phyloP scores from a whole-genome alignment of 2,888 invertebrate genomes.

The Acleris cristana region DNA sequence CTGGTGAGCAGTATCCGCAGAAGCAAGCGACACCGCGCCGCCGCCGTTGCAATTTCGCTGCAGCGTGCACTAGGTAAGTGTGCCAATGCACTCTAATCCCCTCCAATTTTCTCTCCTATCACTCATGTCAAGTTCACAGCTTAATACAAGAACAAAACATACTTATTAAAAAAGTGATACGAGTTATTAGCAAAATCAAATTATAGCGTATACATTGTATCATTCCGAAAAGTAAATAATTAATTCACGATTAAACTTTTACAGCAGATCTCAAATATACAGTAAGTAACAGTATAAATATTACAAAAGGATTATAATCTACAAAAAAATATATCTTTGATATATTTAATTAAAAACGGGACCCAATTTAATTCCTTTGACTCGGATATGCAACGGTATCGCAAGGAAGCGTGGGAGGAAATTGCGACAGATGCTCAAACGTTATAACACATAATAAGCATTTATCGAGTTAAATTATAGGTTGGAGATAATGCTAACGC shows the following conservation, averaged over 20 bases:
- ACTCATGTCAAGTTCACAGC: slow-evolving; percentile 72
- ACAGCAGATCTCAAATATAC: too few relatives aligned
- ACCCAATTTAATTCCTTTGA: slow-evolving; percentile 31
- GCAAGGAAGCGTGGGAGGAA: slow-evolving; percentile 38
- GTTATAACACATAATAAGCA: slow-evolving; percentile 33
- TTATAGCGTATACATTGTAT: too few relatives aligned
- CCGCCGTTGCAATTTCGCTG: slow-evolving; percentile 74
- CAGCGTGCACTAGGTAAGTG: slow-evolving; percentile 81
- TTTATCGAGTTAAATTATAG: slow-evolving; percentile 37
- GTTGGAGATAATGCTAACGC: slow-evolving; percentile 27
- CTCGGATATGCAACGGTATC: slow-evolving; percentile 29
- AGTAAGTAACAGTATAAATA: slow-evolving; percentile 14
- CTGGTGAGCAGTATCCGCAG: slow-evolving; percentile 66
- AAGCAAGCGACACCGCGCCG: slow-evolving; percentile 63
- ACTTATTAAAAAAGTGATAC: too few relatives aligned
- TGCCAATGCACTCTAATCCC: slow-evolving; percentile 81
- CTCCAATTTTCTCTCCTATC: slow-evolving; percentile 70
- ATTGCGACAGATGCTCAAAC: slow-evolving; percentile 36
- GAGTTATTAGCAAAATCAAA: too few relatives aligned
- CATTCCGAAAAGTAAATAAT: too few relatives aligned
- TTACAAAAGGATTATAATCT: slow-evolving; percentile 26
- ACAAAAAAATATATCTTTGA: slow-evolving; percentile 23
- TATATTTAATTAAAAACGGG: slow-evolving; percentile 32
- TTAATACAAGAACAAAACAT: slow-evolving; percentile 15
- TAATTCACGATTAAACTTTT: neutral